A percentile compares a stretch with the other conserved stretches of the same genome.
Evolutionary conservation across 2,888 invertebrate species (phyloP).

Genomic region (Branchellion lobata): DNA sequence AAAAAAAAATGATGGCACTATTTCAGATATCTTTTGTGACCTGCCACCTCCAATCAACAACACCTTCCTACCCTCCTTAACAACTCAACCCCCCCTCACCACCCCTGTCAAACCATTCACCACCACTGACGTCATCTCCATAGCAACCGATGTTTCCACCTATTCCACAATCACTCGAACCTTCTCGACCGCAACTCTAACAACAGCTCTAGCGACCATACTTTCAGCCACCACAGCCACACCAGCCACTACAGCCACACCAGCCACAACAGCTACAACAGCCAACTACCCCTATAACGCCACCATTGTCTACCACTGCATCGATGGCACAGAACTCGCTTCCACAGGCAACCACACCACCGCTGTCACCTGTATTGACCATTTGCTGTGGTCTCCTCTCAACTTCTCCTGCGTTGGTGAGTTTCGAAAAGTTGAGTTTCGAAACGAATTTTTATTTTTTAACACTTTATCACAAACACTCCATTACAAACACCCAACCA

Average conservation of each 20-base stretch:
- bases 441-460: too few relatives aligned
- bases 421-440: too few relatives aligned
- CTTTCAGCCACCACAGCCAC: background rate
- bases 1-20: too few relatives aligned
- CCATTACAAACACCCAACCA: too few relatives aligned
- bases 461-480: too few relatives aligned
- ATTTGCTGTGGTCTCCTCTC: slow-evolving; percentile 79
- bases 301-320: background rate
- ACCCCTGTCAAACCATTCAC: too few relatives aligned
- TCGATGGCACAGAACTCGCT: slow-evolving; percentile 54
- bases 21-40: background rate
- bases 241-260: background rate
- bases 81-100: too few relatives aligned
- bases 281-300: background rate
- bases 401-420: slow-evolving; percentile 5
- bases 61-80: background rate
- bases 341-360: slow-evolving; percentile 58
- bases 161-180: background rate
- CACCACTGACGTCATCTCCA: too few relatives aligned
- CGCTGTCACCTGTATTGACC: slow-evolving; percentile 72
- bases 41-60: background rate
- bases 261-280: background rate
- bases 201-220: background rate
- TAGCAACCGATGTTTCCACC: too few relatives aligned
- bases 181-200: background rate